Evolutionary conservation across 2,888 invertebrate genomes (phyloP), one percentile per base, ranked within the genome.

Genomic region (Oasisia sp.): DNA sequence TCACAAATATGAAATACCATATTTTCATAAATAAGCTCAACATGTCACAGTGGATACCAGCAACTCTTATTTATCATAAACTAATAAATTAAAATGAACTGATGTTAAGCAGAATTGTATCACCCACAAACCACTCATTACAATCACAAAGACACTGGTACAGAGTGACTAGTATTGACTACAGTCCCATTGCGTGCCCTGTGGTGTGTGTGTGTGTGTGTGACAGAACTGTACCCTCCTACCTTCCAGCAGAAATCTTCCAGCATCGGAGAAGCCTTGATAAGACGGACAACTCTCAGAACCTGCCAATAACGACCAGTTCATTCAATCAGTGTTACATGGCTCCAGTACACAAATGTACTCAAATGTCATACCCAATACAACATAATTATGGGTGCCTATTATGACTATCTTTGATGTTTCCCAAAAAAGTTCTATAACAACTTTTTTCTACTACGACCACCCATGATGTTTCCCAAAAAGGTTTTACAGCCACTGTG

Each of bases 201-300:
- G 7, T 74, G 74, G 14, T 27, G n/a, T 27, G 27, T 74, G 27
- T 74, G 5, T 27, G 14, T 27, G n/a, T 27, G 27, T 74, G 27
- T 74, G 5, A 74, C n/a, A 5, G n/a, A n/a, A 27, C 3, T 27
- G 19, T 19, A 74, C 3, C n/a, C 4, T 74, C 19, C 7, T 74
- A 97, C 97, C 96, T 97, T 97, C 94, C 97, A 97, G 89, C 97
- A 97, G 96, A 99, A 99, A 94, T 99, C 99, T 96, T 99, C 99
- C 91, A 99, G 97, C 97, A 99, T 98, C 0, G 99, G 99, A 0
- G 99, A 99, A 0, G 99, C 99, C 97, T 99, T 99, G 93, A 99
- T 99, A 5, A 99, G 97, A 91, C 99, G 97, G 0, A 99, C 98
- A 91, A 99, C 98, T 50, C 99, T 97, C 91, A 99, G 97, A 44